These are phyloP conservation scores for Coracias cyanogaster DNA, from an alignment of 2,797 vertebrate genomes.

Conservation along the genomic window DNA sequence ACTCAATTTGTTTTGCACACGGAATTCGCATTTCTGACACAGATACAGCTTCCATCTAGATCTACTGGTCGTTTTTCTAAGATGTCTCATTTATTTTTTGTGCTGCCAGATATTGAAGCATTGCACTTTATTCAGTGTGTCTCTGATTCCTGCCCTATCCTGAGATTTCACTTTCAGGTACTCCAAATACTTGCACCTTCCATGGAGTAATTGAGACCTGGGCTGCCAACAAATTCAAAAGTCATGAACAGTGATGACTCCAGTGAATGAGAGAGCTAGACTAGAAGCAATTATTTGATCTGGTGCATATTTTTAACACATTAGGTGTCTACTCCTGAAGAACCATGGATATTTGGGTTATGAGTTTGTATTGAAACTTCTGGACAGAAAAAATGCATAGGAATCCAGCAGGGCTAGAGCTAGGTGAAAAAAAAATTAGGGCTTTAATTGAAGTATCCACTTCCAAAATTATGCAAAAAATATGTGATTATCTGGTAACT, in stretches of 20 bases:
- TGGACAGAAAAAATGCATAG: not conserved
- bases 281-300: not conserved
- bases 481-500: not conserved
- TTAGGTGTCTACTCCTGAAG: not conserved
- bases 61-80: not conserved
- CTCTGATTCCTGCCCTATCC: not conserved
- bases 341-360: not conserved
- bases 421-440: not conserved
- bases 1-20: slow-evolving; percentile 20
- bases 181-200: not conserved
- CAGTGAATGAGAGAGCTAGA: not conserved
- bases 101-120: not conserved
- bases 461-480: not conserved
- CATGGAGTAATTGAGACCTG: not conserved
- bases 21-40: not conserved
- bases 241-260: not conserved
- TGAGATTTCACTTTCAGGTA: not conserved
- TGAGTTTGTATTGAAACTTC: not conserved
- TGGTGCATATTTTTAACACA: not conserved
- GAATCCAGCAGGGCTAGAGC: not conserved
- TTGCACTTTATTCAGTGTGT: not conserved
- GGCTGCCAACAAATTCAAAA: not conserved
- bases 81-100: not conserved
- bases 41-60: not conserved
- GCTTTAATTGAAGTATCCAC: not conserved